Percentiles rank a stretch among this genome's conserved stretches.
phyloP scores from a whole-genome alignment of 2,113 vertebrate species.

The Rhinopithecus roxellana region DNA sequence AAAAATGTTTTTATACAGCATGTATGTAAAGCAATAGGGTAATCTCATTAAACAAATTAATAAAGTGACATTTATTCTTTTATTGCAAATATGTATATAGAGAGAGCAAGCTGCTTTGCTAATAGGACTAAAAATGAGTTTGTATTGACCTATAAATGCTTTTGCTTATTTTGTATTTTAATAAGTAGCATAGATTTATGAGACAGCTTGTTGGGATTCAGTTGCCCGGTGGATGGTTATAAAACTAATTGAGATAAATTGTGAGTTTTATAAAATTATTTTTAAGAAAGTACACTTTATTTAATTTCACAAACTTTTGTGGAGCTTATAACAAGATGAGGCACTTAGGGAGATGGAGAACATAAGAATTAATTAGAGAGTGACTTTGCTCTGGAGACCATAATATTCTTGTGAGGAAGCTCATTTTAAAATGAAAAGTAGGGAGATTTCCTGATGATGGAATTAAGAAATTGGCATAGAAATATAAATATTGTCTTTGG shows the following conservation, averaged over 20 bases:
- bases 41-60: not conserved
- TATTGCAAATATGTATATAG: not conserved
- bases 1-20: not conserved
- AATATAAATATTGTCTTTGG: not conserved
- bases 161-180: conserved; percentile 27
- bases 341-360: not conserved
- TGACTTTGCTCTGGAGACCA: not conserved
- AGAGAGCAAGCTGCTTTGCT: not conserved
- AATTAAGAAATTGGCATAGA: not conserved
- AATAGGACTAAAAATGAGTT: not conserved
- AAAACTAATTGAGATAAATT: conserved; percentile 25
- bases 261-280: not conserved
- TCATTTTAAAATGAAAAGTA: not conserved
- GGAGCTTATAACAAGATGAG: not conserved
- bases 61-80: not conserved
- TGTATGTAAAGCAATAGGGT: not conserved
- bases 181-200: conserved; percentile 2
- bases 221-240: not conserved
- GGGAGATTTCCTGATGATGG: not conserved
- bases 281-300: not conserved
- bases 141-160: not conserved
- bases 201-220: conserved; percentile 12
- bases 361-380: not conserved
- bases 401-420: not conserved
- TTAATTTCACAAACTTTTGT: not conserved